Conservation (phyloP, 2,888 invertebrate genomes). For the Spatulosminthurus flaviceps region DNA sequence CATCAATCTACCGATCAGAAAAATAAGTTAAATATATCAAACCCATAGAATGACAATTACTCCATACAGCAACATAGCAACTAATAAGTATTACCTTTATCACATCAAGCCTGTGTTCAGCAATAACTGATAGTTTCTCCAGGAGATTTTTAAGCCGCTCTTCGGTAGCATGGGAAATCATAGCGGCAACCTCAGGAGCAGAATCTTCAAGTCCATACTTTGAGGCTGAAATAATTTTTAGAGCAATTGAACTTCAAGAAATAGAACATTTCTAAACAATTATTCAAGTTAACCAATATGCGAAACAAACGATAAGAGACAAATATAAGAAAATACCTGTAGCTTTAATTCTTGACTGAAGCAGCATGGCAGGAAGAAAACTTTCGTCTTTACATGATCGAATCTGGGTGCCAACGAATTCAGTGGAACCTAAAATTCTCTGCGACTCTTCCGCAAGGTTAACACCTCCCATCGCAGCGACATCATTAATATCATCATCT, state of each 20-base stretch:
- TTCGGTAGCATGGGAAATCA: constrained; percentile 93
- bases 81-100: constrained; percentile 74
- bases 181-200: constrained; percentile 84
- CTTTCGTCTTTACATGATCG: constrained; percentile 93
- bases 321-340: constrained; percentile 52
- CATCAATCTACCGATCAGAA: constrained; percentile 74
- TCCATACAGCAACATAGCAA: constrained; percentile 15
- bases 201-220: constrained; percentile 85
- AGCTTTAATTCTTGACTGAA: constrained; percentile 60
- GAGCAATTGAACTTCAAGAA: background rate
- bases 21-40: background rate
- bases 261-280: background rate
- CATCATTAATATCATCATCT: constrained; percentile 97
- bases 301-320: no score
- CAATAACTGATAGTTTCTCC: constrained; percentile 89
- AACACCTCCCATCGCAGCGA: constrained; percentile 98
- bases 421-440: constrained; percentile 89
- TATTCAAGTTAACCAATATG: no score
- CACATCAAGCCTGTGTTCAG: constrained; percentile 93
- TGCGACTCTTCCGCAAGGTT: constrained; percentile 96
- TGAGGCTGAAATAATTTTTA: constrained; percentile 67
- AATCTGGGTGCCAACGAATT: constrained; percentile 88
- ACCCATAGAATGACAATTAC: background rate
- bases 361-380: constrained; percentile 78
- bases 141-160: constrained; percentile 90